Base-by-base conservation (phyloP, 2,888 invertebrate genomes). In the Troides oblongomaculatus region DNA sequence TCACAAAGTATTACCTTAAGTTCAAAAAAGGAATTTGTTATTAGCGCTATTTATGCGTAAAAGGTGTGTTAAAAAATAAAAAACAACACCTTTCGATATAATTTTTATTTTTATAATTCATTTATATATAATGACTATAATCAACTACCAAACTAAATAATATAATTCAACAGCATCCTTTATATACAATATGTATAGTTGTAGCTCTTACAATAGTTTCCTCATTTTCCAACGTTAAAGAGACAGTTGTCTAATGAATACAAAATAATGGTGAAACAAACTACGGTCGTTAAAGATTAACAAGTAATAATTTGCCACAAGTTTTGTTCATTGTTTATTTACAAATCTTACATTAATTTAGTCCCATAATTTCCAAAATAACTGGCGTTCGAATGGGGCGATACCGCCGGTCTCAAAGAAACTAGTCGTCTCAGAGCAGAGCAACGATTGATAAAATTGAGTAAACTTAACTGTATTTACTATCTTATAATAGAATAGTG, bases 141-240 rank as follows among this genome's bases (percentile, higher is more conserved):
- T 91, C 87, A 86, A 90, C 92, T 92, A 92, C 91, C 79, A 91
- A 90, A 92, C 92, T 92, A 92, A 92, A 92, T 90, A 90, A 87
- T 92, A 91, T 88, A 90, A 86, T 90, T 89, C 87, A 92, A 92
- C 92, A 92, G 92, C 90, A 86, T 91, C 85, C 85, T 80, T 87
- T 92, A 90, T 92, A 89, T 92, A 92, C 92, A 92, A 87, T 89
- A 89, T 91, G 86, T 91, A 92, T 90, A 91, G 80, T 86, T 82
- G 83, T 83, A 84, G 75, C 80, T 82, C 79, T 81, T 81, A 79
- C 60, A 80, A 77, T 78, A 57, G 50, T 50, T 50, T 79, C 78
- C 78, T 82, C 83, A 79, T 80, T 79, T 80, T 76, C 78, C 80
- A 85, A 82, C 84, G 21, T 70, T 66, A 83, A 83, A 84, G 81